A percentile compares a stretch with the other conserved stretches of the same genome.
phyloP scores from a whole-genome alignment of 2,888 invertebrate genomes.

The Brachypalpus laphriformis region DNA sequence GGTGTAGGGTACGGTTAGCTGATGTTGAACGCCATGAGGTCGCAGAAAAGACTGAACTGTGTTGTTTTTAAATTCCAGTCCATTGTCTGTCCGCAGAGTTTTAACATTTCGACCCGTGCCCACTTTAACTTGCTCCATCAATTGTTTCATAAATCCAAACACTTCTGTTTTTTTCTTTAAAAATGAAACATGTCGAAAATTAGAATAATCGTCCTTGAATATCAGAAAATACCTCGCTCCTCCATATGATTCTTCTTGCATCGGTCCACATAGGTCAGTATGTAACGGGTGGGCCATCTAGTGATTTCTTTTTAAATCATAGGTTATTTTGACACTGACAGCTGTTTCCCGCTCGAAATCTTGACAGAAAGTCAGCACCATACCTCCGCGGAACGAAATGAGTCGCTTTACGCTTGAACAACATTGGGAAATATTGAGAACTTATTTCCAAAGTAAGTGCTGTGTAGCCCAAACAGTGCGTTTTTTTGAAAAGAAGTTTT shows the following conservation, averaged over 20 bases:
- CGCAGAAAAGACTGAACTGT: conserved; percentile 70
- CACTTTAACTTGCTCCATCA: conserved; percentile 59
- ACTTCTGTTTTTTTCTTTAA: conserved; percentile 53
- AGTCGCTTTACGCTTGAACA: no score
- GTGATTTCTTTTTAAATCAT: no score
- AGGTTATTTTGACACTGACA: no score
- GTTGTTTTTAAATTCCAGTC: conserved; percentile 75
- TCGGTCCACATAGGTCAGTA: conserved; percentile 74
- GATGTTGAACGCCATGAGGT: conserved; percentile 73
- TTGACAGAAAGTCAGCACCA: no score
- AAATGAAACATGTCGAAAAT: conserved; percentile 44
- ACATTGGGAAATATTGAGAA: no score
- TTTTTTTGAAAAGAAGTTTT: no score
- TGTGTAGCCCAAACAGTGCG: no score
- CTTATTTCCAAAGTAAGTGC: no score
- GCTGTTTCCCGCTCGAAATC: no score
- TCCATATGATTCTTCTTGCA: conserved; percentile 68
- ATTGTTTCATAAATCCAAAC: not conserved
- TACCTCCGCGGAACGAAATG: no score
- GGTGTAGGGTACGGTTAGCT: conserved; percentile 76
- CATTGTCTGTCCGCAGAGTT: conserved; percentile 75
- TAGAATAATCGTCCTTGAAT: conserved; percentile 64
- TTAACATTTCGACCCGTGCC: conserved; percentile 62
- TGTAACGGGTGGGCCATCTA: no score
- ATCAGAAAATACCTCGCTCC: conserved; percentile 65